Evolutionary conservation across 2,113 vertebrate species (phyloP).

Genomic region (Misgurnus anguillicaudatus): DNA sequence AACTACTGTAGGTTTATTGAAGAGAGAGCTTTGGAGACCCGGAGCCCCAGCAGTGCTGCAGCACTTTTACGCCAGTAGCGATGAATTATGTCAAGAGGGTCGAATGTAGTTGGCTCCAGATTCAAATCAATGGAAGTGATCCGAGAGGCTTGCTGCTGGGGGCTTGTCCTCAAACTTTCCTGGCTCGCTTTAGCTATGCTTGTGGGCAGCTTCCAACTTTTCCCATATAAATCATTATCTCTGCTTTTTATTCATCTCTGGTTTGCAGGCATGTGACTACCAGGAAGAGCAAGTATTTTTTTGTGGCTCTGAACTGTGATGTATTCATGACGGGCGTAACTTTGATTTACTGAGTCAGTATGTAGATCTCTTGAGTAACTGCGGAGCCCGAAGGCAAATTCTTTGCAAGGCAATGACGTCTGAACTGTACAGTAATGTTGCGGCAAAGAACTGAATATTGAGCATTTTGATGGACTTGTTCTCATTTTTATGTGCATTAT

Average conservation of each 20-base stretch:
- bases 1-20: slow-evolving; percentile 28
- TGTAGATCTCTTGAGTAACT: slow-evolving; percentile 21
- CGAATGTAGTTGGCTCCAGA: slow-evolving; percentile 33
- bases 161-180: slow-evolving; percentile 43
- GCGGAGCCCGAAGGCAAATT: background rate
- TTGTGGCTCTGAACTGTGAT: slow-evolving; percentile 8
- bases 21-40: slow-evolving; percentile 33
- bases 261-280: background rate
- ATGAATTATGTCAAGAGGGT: slow-evolving; percentile 35
- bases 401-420: slow-evolving; percentile 11
- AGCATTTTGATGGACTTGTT: background rate
- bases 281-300: background rate
- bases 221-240: background rate
- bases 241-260: background rate
- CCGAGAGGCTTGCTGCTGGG: slow-evolving; percentile 41
- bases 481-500: background rate
- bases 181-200: slow-evolving; percentile 16
- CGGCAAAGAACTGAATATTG: background rate
- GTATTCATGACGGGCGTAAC: slow-evolving; percentile 11
- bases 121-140: slow-evolving; percentile 51
- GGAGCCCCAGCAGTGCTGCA: slow-evolving; percentile 31
- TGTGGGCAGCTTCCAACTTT: background rate
- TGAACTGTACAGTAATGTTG: background rate
- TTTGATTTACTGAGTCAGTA: slow-evolving; percentile 20
- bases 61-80: slow-evolving; percentile 38